phyloP scores from a whole-genome alignment of 2,113 vertebrate species.

The Oreochromis spilurus region DNA sequence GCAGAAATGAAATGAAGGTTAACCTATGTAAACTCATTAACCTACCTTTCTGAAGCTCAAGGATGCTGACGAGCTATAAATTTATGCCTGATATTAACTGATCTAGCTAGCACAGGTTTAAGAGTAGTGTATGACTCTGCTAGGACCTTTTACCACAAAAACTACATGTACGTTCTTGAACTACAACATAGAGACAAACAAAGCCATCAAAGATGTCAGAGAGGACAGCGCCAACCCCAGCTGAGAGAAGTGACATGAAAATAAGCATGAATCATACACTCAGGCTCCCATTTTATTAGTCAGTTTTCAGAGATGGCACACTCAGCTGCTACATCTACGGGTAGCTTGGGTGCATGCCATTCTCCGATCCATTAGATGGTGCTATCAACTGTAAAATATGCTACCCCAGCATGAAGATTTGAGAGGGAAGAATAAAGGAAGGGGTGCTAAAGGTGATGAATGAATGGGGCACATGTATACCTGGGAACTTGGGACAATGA shows the following conservation, averaged over 20 bases:
- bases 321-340: not conserved
- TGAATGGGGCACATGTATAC: conserved; percentile 53
- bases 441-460: not conserved
- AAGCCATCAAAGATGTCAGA: not conserved
- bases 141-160: not conserved
- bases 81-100: not conserved
- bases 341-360: not conserved
- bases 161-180: not conserved
- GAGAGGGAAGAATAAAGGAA: not conserved
- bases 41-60: not conserved
- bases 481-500: conserved; percentile 60
- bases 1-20: not conserved
- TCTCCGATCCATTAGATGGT: conserved; percentile 43
- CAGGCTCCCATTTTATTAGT: not conserved
- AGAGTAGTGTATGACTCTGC: not conserved
- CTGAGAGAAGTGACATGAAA: not conserved
- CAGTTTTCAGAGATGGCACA: not conserved
- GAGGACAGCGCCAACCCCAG: not conserved
- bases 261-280: not conserved
- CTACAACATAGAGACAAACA: not conserved
- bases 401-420: not conserved
- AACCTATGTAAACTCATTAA: not conserved
- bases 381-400: conserved; percentile 10
- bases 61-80: not conserved
- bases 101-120: not conserved